Evolutionary conservation across 1,140 invertebrate species (phyloP), one percentile per base, ranked within the genome.

Genomic region (Drosophila ironensis): DNA sequence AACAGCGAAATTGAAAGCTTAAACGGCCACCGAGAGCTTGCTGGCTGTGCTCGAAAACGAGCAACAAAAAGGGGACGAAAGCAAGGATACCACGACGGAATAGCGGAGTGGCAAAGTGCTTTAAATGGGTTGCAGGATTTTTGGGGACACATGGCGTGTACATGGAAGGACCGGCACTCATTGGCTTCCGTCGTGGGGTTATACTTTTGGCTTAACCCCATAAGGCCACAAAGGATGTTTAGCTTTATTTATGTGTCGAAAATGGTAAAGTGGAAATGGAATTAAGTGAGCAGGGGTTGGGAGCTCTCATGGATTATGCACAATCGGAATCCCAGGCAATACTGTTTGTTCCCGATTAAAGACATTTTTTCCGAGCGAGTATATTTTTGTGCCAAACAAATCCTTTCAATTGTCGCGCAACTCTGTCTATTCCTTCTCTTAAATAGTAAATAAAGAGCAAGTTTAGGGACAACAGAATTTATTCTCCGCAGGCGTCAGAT

Each of bases 231-330:
- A 75, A 78, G 35, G 57, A 68, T 77, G 56, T 56, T 80, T 71
- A 68, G 74, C 78, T 74, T 82, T 78, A 86, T 86, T 86, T 86
- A 86, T 84, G 63, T 37, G 64, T 40, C 42, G 61, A 66, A 67
- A 45, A 59, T 69, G 66, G 27, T 47, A 56, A 33, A 46, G 35
- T 28, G 60, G 48, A 28, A 45, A 9, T 11, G 19, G 24, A 41
- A 12, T 42, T 8, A 30, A 40, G 16, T 22, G 35, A 11, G 35
- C 9, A 4, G 17, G 22, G 35, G 8, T 12, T 27, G 22, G 27
- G 72, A 19, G 17, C 50, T 2, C 60, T 44, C 48, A 54, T 38
- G 67, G 46, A 51, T 59, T 56, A 51, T 50, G 35, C 67, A 33
- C 35, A 22, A 25, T 24, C 25, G 33, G 11, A 24, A 30, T 30